Evolutionary conservation across 2,888 invertebrate genomes (phyloP).

Genomic region (Plusia festucae): DNA sequence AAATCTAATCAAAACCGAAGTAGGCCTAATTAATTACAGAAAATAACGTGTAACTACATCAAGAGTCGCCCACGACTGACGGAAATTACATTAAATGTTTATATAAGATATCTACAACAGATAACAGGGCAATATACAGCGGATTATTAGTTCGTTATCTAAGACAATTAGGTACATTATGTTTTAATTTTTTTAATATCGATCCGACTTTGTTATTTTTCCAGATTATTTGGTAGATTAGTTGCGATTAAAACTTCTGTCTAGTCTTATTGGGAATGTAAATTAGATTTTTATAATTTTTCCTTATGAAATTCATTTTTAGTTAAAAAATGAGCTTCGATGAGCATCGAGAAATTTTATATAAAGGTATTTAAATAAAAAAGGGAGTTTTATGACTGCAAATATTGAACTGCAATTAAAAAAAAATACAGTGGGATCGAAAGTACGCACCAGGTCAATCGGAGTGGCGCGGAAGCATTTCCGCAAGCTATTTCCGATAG

Average conservation of each 20-base stretch:
- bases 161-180: slow-evolving; percentile 59
- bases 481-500: slow-evolving; percentile 60
- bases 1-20: not conserved
- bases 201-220: slow-evolving; percentile 23
- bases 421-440: slow-evolving; percentile 65
- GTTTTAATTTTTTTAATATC: slow-evolving; percentile 55
- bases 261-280: not conserved
- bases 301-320: too few species aligned
- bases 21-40: slow-evolving; percentile 12
- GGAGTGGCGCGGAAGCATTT: slow-evolving; percentile 44
- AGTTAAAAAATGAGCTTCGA: too few species aligned
- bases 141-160: slow-evolving; percentile 76
- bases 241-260: not conserved
- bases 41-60: slow-evolving; percentile 10
- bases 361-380: not conserved
- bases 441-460: slow-evolving; percentile 68
- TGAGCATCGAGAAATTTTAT: not conserved
- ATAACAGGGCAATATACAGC: slow-evolving; percentile 77
- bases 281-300: not conserved
- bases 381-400: slow-evolving; percentile 11
- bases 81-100: slow-evolving; percentile 65
- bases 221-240: slow-evolving; percentile 13
- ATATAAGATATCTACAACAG: slow-evolving; percentile 69
- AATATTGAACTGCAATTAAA: slow-evolving; percentile 38
- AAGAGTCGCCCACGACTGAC: slow-evolving; percentile 49